phyloP scores from a whole-genome alignment of 2,888 invertebrate species.

The Tipula lateralis region DNA sequence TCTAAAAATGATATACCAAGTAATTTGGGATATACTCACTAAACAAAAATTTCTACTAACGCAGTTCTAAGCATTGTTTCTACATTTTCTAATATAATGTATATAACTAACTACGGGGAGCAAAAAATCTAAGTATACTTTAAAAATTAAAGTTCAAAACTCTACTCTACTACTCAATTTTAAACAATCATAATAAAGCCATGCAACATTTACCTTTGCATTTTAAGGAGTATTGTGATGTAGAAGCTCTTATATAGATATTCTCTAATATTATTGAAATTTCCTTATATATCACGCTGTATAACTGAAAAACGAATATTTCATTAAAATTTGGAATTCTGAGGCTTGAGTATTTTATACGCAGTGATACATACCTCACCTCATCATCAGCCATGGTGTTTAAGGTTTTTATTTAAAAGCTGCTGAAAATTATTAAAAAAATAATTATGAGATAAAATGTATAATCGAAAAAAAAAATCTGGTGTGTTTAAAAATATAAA shows the following conservation, averaged over 20 bases:
- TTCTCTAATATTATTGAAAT: background rate
- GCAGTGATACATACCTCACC: constrained; percentile 70
- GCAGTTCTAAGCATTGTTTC: background rate
- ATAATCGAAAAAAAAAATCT: background rate
- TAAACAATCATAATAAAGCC: background rate
- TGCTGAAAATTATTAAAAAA: constrained; percentile 26
- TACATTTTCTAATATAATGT: background rate
- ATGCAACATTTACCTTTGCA: constrained; percentile 26
- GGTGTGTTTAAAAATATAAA: constrained; percentile 25
- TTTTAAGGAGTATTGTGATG: background rate
- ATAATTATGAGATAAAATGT: background rate
- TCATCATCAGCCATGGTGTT: constrained; percentile 88
- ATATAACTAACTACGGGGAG: background rate
- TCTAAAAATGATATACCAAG: background rate
- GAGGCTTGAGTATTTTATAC: constrained; percentile 25
- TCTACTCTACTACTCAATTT: constrained; percentile 6
- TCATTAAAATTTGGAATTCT: constrained; percentile 32
- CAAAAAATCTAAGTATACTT: background rate
- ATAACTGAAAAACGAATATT: constrained; percentile 38
- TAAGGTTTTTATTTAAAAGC: constrained; percentile 42
- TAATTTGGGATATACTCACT: background rate
- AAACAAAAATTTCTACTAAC: background rate
- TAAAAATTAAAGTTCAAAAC: background rate
- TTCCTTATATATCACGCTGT: background rate
- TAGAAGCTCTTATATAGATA: background rate